Conservation (phyloP, 2,888 invertebrate genomes). For the Panopea generosa region DNA sequence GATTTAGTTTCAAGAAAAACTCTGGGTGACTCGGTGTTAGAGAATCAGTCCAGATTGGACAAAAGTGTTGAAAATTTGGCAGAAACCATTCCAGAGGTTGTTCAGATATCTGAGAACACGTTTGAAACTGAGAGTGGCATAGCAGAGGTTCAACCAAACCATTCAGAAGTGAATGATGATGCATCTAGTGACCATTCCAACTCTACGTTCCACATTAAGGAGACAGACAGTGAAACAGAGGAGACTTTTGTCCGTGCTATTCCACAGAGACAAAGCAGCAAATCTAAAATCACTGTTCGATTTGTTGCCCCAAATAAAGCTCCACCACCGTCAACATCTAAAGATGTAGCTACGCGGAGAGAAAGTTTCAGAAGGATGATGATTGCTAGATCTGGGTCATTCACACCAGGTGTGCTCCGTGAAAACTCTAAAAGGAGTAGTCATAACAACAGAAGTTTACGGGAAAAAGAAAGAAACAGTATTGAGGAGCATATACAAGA, state of each 20-base stretch:
- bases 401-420: slow-evolving; percentile 60
- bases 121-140: slow-evolving; percentile 42
- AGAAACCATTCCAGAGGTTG: slow-evolving; percentile 62
- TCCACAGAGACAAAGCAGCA: slow-evolving; percentile 66
- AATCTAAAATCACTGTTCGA: slow-evolving; percentile 76
- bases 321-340: slow-evolving; percentile 78
- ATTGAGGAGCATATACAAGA: slow-evolving; percentile 53
- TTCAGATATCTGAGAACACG: slow-evolving; percentile 47
- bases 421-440: slow-evolving; percentile 44
- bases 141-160: slow-evolving; percentile 51
- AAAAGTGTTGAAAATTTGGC: slow-evolving; percentile 75
- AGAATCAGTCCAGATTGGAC: slow-evolving; percentile 70
- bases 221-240: slow-evolving; percentile 77
- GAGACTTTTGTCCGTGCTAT: slow-evolving; percentile 62
- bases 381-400: slow-evolving; percentile 76
- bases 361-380: slow-evolving; percentile 80
- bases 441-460: slow-evolving; percentile 51
- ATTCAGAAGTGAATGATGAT: slow-evolving; percentile 60
- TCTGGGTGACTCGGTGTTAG: slow-evolving; percentile 59
- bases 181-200: slow-evolving; percentile 80
- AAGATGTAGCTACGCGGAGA: slow-evolving; percentile 77
- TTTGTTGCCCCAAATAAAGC: slow-evolving; percentile 77
- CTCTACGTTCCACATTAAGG: slow-evolving; percentile 78
- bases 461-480: slow-evolving; percentile 52
- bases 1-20: slow-evolving; percentile 88